Conservation (phyloP, 1,140 invertebrate genomes). For the Euglossa dilemma region DNA sequence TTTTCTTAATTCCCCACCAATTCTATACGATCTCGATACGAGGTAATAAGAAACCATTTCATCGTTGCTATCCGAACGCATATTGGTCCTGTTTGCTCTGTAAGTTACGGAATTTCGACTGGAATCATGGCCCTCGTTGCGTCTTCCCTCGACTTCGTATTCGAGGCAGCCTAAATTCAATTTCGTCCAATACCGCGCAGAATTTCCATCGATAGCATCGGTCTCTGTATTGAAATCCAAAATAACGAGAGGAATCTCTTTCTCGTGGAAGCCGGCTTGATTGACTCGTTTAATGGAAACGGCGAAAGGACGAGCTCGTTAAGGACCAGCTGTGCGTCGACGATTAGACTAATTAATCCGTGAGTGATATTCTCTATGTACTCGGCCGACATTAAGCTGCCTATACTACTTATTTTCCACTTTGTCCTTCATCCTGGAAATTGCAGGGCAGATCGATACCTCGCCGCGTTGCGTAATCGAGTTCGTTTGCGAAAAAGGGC, state of each 20-base stretch:
- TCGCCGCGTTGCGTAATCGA: too few species aligned
- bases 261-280: neutral
- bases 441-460: too few species aligned
- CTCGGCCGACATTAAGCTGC: neutral
- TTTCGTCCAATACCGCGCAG: neutral
- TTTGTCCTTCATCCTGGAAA: neutral
- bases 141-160: neutral
- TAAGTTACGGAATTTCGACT: constrained; percentile 14
- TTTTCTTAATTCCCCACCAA: too few species aligned
- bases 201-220: constrained; percentile 21
- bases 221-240: neutral
- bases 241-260: neutral
- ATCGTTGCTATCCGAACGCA: neutral
- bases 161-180: constrained; percentile 20
- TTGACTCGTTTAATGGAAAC: constrained; percentile 1
- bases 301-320: neutral
- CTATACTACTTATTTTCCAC: neutral
- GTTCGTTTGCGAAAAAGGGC: too few species aligned
- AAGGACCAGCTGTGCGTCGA: neutral
- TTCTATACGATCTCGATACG: too few species aligned
- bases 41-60: neutral
- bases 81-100: neutral
- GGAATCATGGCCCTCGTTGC: neutral
- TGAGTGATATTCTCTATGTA: neutral
- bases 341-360: neutral